Evolutionary conservation across 2,888 invertebrate species (phyloP).

Genomic region (Adineta ricciae): DNA sequence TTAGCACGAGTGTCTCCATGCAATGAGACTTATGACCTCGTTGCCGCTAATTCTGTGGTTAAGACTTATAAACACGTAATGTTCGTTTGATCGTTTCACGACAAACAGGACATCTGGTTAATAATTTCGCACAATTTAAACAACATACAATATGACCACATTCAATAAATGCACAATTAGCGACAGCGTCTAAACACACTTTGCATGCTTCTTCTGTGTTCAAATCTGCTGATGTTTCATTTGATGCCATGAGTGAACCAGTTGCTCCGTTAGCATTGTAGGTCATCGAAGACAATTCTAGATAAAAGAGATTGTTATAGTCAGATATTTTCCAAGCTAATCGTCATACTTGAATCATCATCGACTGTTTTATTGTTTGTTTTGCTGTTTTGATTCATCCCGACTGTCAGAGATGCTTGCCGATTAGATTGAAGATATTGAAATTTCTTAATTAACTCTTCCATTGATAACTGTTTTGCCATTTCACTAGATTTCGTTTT

Average conservation of each 20-base stretch:
- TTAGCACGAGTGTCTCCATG: background rate
- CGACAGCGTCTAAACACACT: background rate
- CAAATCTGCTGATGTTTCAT: background rate
- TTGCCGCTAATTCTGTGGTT: background rate
- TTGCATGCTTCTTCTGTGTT: background rate
- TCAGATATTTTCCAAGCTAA: background rate
- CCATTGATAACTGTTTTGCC: background rate
- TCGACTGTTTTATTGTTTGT: background rate
- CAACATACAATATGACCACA: conserved; percentile 3
- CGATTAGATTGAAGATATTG: background rate
- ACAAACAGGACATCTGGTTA: background rate
- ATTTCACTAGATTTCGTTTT: background rate
- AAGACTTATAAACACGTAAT: background rate
- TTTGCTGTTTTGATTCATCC: background rate
- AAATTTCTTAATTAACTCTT: background rate
- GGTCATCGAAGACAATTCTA: background rate
- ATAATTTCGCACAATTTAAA: background rate
- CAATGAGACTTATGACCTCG: background rate
- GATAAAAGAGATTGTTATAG: background rate
- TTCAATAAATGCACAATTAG: background rate
- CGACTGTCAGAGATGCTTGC: background rate
- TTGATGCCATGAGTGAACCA: background rate
- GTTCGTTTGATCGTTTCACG: background rate
- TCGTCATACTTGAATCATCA: background rate
- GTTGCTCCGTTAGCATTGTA: background rate